A percentile compares a stretch with the other conserved stretches of the same genome.
These are phyloP conservation scores for Nyctalus aviator DNA, from an alignment of 2,797 vertebrate genomes.

Conservation along the genomic window DNA sequence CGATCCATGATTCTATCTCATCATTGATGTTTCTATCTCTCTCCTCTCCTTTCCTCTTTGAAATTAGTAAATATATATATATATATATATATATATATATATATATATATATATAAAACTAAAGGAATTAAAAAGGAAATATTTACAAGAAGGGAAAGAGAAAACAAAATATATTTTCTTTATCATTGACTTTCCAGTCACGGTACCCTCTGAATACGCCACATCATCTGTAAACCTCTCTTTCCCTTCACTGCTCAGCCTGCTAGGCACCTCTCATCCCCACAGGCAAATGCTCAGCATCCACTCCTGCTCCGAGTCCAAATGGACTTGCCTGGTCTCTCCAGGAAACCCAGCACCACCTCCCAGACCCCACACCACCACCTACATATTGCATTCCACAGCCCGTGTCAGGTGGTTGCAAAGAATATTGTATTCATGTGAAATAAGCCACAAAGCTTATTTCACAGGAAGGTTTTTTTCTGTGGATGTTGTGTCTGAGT, in stretches of 20 bases:
- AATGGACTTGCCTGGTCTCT: neutral
- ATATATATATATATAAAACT: too few species aligned
- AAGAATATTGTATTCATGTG: neutral
- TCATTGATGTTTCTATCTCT: too few species aligned
- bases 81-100: too few species aligned
- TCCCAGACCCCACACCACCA: neutral
- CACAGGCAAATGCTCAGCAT: neutral
- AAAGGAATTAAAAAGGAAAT: neutral
- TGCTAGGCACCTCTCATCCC: neutral
- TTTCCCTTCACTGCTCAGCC: neutral
- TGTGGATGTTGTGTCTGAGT: neutral
- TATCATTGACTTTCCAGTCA: neutral
- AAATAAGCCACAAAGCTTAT: neutral
- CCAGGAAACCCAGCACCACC: neutral
- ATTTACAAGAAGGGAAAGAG: neutral
- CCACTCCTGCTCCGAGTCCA: neutral
- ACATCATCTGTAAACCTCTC: neutral
- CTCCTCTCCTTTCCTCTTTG: too few species aligned
- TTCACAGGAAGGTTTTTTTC: neutral
- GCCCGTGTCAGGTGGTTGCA: neutral
- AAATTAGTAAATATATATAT: too few species aligned
- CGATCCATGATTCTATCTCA: too few species aligned
- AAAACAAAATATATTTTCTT: neutral
- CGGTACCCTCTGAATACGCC: rapidly evolving
- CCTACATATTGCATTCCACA: rapidly evolving